Evolutionary conservation across 2,113 vertebrate genomes (phyloP).

Genomic region (Camelus dromedarius): DNA sequence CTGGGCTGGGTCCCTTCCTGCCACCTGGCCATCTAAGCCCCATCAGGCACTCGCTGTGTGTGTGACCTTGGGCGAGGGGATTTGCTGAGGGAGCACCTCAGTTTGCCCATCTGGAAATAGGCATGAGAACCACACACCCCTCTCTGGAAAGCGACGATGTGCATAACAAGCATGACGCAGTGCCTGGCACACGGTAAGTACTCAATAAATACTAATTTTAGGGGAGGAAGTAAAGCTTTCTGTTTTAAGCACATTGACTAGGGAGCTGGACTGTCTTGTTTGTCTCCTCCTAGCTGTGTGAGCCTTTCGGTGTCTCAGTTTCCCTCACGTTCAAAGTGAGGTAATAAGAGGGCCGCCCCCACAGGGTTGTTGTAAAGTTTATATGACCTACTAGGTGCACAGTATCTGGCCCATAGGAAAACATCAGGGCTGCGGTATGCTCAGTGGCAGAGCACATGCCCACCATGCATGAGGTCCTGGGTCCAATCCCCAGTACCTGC

Average conservation of each 20-base stretch:
- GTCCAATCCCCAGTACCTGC: too few relatives aligned
- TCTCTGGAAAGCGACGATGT: not conserved
- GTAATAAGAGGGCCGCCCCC: not conserved
- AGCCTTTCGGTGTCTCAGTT: not conserved
- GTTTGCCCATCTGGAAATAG: not conserved
- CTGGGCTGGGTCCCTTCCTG: too few relatives aligned
- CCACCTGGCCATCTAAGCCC: too few relatives aligned
- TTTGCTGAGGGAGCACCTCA: not conserved
- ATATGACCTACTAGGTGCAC: not conserved
- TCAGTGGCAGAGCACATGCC: too few relatives aligned
- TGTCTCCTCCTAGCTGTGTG: not conserved
- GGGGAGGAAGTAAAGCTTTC: not conserved
- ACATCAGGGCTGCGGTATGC: not conserved
- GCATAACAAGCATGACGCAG: fast-evolving
- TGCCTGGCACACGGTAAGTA: not conserved
- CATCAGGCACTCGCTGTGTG: too few relatives aligned
- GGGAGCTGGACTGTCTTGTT: not conserved
- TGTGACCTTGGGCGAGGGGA: not conserved
- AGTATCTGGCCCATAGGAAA: not conserved
- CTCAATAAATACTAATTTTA: not conserved
- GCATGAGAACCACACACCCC: not conserved
- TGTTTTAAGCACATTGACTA: not conserved
- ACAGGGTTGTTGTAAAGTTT: not conserved
- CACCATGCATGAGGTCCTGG: too few relatives aligned
- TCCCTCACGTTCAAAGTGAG: not conserved